Evolutionary conservation across 2,888 invertebrate species (phyloP).

Genomic region (Drosophila putrida): DNA sequence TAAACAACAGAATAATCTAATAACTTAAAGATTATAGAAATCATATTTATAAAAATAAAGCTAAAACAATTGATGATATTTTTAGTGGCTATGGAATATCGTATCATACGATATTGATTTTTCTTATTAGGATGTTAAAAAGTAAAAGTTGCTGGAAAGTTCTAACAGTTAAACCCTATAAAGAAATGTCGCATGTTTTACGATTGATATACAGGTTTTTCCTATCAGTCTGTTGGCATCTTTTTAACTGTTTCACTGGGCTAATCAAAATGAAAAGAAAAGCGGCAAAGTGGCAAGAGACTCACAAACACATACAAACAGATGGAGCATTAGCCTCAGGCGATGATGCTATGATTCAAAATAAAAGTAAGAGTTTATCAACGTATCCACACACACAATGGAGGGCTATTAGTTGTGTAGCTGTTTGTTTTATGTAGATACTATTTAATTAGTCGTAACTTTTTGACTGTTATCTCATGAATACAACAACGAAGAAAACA

Average conservation of each 20-base stretch:
- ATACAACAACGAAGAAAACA: constrained; percentile 33
- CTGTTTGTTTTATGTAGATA: constrained; percentile 51
- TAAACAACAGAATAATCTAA: too few species aligned
- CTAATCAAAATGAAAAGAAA: constrained; percentile 56
- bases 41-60: too few species aligned
- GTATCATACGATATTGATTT: neutral
- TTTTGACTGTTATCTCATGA: constrained; percentile 68
- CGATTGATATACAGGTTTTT: constrained; percentile 38
- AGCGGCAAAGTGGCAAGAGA: constrained; percentile 25
- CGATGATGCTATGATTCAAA: neutral
- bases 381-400: constrained; percentile 56
- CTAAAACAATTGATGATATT: neutral
- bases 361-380: constrained; percentile 29
- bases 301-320: neutral
- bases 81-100: neutral
- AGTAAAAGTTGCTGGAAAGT: constrained; percentile 42
- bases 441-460: constrained; percentile 71
- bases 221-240: constrained; percentile 27
- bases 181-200: neutral
- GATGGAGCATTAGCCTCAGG: constrained; percentile 12
- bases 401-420: constrained; percentile 55
- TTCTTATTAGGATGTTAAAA: neutral
- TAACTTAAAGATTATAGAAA: too few species aligned
- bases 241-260: constrained; percentile 48
- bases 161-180: constrained; percentile 24